These are phyloP conservation scores for Willisornis vidua DNA, from an alignment of 2,113 vertebrate genomes.

Conservation along the genomic window DNA sequence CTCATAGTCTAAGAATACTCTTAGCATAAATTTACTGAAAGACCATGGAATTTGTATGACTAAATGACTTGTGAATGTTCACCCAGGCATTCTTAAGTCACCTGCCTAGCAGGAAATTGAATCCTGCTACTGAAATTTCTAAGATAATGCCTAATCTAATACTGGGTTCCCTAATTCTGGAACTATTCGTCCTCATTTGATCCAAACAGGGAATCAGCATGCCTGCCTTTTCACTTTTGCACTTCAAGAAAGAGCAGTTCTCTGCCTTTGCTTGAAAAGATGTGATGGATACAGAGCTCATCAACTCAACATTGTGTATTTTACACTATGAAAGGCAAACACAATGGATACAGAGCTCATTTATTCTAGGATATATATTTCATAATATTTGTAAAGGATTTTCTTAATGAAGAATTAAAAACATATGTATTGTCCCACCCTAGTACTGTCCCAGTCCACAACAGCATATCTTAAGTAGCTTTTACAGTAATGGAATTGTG, in stretches of 20 bases:
- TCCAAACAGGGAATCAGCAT: not conserved
- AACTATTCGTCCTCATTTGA: not conserved
- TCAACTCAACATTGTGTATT: not conserved
- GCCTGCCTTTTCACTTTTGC: not conserved
- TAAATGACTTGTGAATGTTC: not conserved
- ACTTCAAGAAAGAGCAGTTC: not conserved
- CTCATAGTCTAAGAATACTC: not conserved
- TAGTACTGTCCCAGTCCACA: not conserved
- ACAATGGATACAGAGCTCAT: not conserved
- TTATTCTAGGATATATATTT: not conserved
- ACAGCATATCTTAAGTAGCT: not conserved
- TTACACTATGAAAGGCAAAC: not conserved
- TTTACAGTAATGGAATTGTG: constrained; percentile 11
- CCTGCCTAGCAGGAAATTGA: not conserved
- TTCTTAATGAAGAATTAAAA: constrained; percentile 4
- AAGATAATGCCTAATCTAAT: not conserved
- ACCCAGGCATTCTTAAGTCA: not conserved
- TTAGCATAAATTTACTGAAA: not conserved
- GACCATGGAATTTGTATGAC: not conserved
- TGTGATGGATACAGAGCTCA: not conserved
- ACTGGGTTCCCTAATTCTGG: not conserved
- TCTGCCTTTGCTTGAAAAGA: not conserved
- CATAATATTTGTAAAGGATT: not conserved
- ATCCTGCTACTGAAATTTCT: not conserved
- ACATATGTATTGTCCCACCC: not conserved